Percentiles rank a stretch among this genome's conserved stretches.
These are phyloP conservation scores for Odobenus rosmarus DNA, from an alignment of 2,113 vertebrate species.

Conservation along the genomic window DNA sequence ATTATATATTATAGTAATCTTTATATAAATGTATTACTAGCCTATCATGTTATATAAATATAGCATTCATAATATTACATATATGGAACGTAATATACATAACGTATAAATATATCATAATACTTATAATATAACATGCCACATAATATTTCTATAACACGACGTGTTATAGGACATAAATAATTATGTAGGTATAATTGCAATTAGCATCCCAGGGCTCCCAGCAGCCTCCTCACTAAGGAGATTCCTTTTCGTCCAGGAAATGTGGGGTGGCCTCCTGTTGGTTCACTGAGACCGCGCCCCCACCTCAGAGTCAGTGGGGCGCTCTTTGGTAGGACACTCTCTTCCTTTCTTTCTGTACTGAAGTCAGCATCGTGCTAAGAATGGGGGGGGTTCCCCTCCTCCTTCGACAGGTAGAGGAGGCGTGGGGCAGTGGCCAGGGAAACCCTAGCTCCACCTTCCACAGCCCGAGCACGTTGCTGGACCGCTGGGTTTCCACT, in stretches of 20 bases:
- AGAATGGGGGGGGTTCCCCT: fast-evolving
- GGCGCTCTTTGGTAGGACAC: fast-evolving
- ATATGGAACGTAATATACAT: background rate
- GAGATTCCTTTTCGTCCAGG: background rate
- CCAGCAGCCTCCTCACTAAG: background rate
- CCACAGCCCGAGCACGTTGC: fast-evolving
- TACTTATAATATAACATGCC: background rate
- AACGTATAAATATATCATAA: background rate
- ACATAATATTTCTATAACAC: background rate
- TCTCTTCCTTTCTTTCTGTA: fast-evolving
- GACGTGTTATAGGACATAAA: background rate
- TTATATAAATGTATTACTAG: background rate
- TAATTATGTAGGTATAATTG: background rate
- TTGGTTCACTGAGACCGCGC: too few species aligned
- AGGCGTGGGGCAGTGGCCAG: fast-evolving
- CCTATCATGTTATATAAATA: background rate
- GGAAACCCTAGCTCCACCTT: background rate
- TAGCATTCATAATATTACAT: background rate
- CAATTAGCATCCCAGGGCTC: background rate
- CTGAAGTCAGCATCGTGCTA: fast-evolving
- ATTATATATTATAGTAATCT: background rate
- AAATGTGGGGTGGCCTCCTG: background rate
- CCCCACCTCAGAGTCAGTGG: fast-evolving
- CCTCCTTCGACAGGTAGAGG: fast-evolving
- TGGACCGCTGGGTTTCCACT: fast-evolving